Conservation (phyloP, 1,140 invertebrate genomes). For the Cheumatopsyche charites region DNA sequence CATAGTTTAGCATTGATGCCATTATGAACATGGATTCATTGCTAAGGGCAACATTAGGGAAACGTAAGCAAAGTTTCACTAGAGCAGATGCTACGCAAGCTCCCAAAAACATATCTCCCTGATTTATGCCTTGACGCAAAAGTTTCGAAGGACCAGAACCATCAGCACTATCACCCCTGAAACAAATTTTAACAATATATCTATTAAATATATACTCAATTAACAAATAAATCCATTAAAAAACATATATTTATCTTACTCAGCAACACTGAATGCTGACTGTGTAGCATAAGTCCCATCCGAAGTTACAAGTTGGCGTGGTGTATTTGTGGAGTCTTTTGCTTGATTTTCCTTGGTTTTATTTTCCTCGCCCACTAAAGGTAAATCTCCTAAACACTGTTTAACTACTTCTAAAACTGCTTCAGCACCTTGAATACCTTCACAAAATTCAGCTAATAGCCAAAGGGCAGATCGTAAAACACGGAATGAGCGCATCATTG, state of each 20-base stretch:
- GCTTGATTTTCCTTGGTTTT: constrained; percentile 53
- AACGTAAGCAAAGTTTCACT: constrained; percentile 83
- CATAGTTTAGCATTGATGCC: constrained; percentile 75
- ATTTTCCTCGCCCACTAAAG: constrained; percentile 77
- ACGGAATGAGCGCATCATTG: constrained; percentile 81
- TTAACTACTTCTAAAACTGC: constrained; percentile 79
- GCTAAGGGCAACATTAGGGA: constrained; percentile 62
- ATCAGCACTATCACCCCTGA: constrained; percentile 36
- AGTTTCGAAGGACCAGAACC: constrained; percentile 53
- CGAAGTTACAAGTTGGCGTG: constrained; percentile 82
- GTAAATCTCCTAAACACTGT: constrained; percentile 82
- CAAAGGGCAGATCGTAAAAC: constrained; percentile 96
- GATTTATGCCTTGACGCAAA: constrained; percentile 86
- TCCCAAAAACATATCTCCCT: constrained; percentile 96
- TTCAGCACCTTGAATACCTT: constrained; percentile 76
- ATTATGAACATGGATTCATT: constrained; percentile 65
- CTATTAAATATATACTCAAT: not conserved
- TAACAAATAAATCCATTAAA: constrained; percentile 8
- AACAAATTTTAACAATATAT: constrained; percentile 1
- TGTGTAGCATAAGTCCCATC: constrained; percentile 99
- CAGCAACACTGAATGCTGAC: constrained; percentile 88
- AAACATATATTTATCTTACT: no score
- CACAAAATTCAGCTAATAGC: constrained; percentile 97
- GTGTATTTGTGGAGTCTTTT: constrained; percentile 45
- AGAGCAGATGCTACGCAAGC: constrained; percentile 90